Percentiles rank a stretch among this genome's conserved stretches.
phyloP scores from a whole-genome alignment of 2,888 invertebrate genomes.

The Heliothis peltigera region DNA sequence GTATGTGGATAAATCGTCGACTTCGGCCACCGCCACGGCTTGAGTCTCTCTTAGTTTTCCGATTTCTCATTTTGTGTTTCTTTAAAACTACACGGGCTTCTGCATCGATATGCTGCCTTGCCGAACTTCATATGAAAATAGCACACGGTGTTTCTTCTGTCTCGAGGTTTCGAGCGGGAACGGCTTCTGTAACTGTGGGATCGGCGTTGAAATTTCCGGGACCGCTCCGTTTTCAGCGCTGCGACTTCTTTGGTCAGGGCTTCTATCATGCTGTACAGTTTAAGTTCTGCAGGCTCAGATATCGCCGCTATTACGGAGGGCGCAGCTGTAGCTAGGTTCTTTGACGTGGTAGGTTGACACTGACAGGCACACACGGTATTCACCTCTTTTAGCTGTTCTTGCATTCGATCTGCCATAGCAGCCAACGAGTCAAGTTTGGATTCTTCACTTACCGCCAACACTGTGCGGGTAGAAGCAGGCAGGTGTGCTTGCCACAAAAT shows the following conservation, averaged over 20 bases:
- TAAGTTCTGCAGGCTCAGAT: too few species aligned
- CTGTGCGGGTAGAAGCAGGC: neutral
- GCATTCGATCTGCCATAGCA: conserved; percentile 1
- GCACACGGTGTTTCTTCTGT: neutral
- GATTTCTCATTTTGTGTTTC: neutral
- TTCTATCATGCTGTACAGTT: too few species aligned
- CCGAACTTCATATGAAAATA: conserved; percentile 3
- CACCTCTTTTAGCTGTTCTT: neutral
- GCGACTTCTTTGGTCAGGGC: neutral
- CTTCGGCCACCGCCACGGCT: conserved; percentile 2
- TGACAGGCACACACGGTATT: neutral
- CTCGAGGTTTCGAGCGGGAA: neutral
- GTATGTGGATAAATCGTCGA: neutral
- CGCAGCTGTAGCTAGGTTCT: neutral
- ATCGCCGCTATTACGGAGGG: too few species aligned
- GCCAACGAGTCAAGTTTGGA: neutral
- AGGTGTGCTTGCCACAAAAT: neutral
- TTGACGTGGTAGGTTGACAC: neutral
- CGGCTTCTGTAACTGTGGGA: neutral
- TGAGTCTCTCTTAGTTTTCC: neutral
- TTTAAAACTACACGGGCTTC: conserved; percentile 2
- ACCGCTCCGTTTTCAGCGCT: neutral
- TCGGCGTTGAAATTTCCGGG: neutral
- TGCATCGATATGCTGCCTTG: neutral
- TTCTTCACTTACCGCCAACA: neutral